A percentile compares a stretch with the other conserved stretches of the same genome.
Evolutionary conservation across 2,797 vertebrate species (phyloP).

Genomic region (Gallinago solitaria): DNA sequence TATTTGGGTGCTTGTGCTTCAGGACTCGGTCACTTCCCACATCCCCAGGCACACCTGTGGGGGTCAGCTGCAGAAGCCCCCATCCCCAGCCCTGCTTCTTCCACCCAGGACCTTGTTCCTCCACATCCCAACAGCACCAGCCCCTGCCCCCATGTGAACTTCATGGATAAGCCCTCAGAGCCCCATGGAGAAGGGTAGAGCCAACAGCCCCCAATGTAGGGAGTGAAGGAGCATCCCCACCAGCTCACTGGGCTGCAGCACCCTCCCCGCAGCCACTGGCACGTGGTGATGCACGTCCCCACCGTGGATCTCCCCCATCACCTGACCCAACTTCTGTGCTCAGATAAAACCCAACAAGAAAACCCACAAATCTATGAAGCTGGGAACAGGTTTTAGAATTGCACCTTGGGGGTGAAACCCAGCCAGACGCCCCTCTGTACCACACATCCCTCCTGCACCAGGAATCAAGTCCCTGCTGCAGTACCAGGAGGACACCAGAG

Average conservation of each 20-base stretch:
- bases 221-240: neutral
- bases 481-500: rapidly evolving
- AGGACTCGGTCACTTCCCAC: rapidly evolving
- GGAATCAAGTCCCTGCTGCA: rapidly evolving
- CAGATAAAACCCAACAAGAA: rapidly evolving
- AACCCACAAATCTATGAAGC: neutral
- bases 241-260: neutral
- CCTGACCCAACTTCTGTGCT: neutral
- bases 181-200: neutral
- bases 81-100: rapidly evolving
- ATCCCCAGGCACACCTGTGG: rapidly evolving
- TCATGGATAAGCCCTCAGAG: rapidly evolving
- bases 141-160: rapidly evolving
- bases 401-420: rapidly evolving
- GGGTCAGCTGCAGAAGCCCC: neutral
- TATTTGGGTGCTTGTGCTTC: neutral
- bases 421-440: rapidly evolving
- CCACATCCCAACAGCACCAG: neutral
- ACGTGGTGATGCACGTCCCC: rapidly evolving
- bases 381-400: neutral
- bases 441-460: rapidly evolving
- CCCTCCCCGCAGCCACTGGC: neutral
- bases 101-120: rapidly evolving
- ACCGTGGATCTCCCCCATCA: neutral
- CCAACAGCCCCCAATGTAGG: neutral